These are phyloP conservation scores for Drosophila sucinea DNA, from an alignment of 1,140 invertebrate genomes.

Conservation along the genomic window DNA sequence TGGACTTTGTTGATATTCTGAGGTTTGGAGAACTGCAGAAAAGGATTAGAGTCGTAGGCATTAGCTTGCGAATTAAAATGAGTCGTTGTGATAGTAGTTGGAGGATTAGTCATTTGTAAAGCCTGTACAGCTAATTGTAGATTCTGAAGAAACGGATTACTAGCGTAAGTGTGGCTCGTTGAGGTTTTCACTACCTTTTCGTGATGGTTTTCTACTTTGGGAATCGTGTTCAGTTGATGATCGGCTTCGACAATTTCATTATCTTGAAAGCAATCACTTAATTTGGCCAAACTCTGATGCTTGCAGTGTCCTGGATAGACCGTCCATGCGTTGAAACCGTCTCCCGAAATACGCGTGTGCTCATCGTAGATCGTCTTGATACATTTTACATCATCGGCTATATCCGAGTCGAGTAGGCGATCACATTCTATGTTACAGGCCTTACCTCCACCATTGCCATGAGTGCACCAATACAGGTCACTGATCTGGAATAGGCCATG, in stretches of 20 bases:
- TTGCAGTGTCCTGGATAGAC: conserved; percentile 63
- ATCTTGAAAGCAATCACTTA: conserved; percentile 62
- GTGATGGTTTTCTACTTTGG: conserved; percentile 9
- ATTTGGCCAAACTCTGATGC: conserved; percentile 36
- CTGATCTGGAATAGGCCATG: conserved; percentile 85
- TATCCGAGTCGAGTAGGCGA: conserved; percentile 86
- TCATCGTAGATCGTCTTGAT: conserved; percentile 86
- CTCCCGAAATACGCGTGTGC: conserved; percentile 86
- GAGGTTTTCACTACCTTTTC: conserved; percentile 16
- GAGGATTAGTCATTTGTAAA: conserved; percentile 1
- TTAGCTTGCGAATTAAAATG: conserved; percentile 17
- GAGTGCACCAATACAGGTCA: conserved; percentile 88
- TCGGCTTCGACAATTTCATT: conserved; percentile 53
- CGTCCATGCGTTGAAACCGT: conserved; percentile 89
- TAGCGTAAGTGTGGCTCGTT: conserved; percentile 1
- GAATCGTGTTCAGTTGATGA: neutral
- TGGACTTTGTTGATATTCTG: neutral
- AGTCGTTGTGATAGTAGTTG: conserved; percentile 2
- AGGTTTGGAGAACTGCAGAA: conserved; percentile 34
- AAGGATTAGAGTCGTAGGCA: conserved; percentile 47
- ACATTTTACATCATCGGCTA: conserved; percentile 87
- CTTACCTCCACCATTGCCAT: conserved; percentile 84
- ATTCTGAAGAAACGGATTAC: conserved; percentile 40
- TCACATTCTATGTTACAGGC: conserved; percentile 87
- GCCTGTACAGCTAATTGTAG: conserved; percentile 18